Evolutionary conservation across 1,140 invertebrate species (phyloP).

Genomic region (Calliopsis andreniformis): DNA sequence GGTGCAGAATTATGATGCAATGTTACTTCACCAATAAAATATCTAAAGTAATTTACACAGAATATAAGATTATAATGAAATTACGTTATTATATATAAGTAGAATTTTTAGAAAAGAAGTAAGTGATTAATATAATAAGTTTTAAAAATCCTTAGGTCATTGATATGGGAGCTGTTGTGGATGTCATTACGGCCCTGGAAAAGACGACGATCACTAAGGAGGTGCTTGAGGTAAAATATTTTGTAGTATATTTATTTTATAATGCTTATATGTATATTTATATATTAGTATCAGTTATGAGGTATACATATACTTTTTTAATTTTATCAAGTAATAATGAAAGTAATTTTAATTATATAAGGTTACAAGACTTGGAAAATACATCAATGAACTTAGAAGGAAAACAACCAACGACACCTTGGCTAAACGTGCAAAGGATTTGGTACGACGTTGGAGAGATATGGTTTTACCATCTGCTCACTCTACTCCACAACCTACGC

Average conservation of each 20-base stretch:
- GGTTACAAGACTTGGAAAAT: conserved; percentile 94
- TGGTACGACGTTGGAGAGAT: conserved; percentile 95
- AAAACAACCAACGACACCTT: conserved; percentile 91
- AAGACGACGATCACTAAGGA: conserved; percentile 96
- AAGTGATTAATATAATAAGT: background rate
- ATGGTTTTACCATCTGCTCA: conserved; percentile 85
- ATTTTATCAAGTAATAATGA: background rate
- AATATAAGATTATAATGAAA: background rate
- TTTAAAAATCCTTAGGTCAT: conserved; percentile 87
- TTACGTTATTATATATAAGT: conserved; percentile 7
- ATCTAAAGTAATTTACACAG: background rate
- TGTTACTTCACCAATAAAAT: background rate
- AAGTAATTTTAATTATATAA: conserved; percentile 72
- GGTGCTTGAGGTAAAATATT: conserved; percentile 90
- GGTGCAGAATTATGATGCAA: background rate
- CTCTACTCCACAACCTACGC: conserved; percentile 73
- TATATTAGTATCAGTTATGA: too few species aligned
- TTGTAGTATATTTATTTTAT: background rate
- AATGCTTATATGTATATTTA: background rate
- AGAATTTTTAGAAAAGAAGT: background rate
- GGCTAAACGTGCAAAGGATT: conserved; percentile 93
- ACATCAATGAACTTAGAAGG: conserved; percentile 94
- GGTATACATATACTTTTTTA: background rate
- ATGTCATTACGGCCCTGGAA: conserved; percentile 95
- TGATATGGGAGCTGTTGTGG: conserved; percentile 95